Percentiles rank a stretch among this genome's conserved stretches.
Evolutionary conservation across 2,113 vertebrate genomes (phyloP).

Genomic region (Myotis davidii): DNA sequence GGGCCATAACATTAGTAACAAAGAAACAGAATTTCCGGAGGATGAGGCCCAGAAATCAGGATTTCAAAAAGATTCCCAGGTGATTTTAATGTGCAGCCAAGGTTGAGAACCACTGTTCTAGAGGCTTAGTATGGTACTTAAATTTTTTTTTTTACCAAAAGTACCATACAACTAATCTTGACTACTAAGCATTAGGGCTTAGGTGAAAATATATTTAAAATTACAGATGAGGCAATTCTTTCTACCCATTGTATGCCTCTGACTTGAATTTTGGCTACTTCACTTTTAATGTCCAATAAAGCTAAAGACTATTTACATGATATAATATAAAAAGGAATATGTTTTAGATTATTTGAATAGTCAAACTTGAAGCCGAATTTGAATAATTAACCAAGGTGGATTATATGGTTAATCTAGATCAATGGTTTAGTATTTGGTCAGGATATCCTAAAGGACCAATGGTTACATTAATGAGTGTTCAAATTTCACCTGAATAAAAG

Average conservation of each 20-base stretch:
- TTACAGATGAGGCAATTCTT: background rate
- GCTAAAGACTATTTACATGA: background rate
- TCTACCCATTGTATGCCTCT: background rate
- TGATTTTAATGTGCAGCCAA: no score
- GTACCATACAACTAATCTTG: background rate
- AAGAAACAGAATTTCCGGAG: no score
- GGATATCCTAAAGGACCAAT: background rate
- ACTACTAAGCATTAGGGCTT: background rate
- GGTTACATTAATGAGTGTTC: background rate
- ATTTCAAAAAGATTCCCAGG: no score
- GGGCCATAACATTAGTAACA: no score
- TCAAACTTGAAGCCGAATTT: background rate
- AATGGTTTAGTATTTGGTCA: background rate
- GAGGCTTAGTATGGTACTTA: background rate
- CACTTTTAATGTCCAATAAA: background rate
- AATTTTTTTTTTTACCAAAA: background rate
- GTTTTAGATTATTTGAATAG: constrained; percentile 1
- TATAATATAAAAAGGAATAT: background rate
- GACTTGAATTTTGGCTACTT: background rate
- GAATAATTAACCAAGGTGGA: background rate
- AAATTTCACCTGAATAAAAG: background rate
- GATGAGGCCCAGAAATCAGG: no score
- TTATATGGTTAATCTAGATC: background rate
- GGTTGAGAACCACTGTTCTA: background rate
- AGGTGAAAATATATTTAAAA: background rate